These are phyloP conservation scores for Amphiprion percula DNA, from an alignment of 2,113 vertebrate genomes.

Conservation along the genomic window DNA sequence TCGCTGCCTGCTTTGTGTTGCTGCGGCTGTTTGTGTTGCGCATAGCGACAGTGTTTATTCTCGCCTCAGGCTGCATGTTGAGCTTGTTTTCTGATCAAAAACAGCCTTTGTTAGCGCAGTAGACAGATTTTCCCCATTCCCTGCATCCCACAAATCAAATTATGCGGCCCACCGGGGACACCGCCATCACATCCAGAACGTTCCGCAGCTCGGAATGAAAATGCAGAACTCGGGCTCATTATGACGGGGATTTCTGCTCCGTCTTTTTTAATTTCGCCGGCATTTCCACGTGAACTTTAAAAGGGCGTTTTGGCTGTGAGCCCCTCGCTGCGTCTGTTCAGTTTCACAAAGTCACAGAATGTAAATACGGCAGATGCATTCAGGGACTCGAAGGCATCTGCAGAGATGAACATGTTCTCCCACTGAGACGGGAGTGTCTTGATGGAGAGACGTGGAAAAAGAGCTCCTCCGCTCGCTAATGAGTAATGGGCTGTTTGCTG, in stretches of 20 bases:
- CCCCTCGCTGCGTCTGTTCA: not conserved
- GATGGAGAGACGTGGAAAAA: constrained; percentile 28
- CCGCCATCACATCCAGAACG: not conserved
- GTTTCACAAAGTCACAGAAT: not conserved
- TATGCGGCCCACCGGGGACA: constrained; percentile 33
- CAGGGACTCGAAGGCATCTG: no score
- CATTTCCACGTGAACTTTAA: constrained; percentile 18
- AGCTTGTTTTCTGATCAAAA: constrained; percentile 17
- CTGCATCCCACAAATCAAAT: constrained; percentile 43
- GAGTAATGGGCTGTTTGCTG: constrained; percentile 34
- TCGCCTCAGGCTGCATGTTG: constrained; percentile 7
- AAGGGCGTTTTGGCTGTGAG: not conserved
- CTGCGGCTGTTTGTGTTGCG: not conserved
- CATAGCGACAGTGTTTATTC: constrained; percentile 5
- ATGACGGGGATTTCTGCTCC: constrained; percentile 2
- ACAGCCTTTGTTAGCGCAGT: constrained; percentile 3
- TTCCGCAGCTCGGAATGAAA: constrained; percentile 3
- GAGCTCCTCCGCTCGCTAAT: constrained; percentile 28
- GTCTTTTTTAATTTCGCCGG: not conserved
- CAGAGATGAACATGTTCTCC: not conserved
- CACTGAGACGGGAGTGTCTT: not conserved
- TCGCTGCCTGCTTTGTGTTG: constrained; percentile 18
- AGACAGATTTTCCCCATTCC: constrained; percentile 37
- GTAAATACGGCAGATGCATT: not conserved
- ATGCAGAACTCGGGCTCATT: constrained; percentile 16